Percentiles rank a stretch among this genome's conserved stretches.
Conservation (phyloP, 2,113 vertebrate genomes). For the Aldabrachelys gigantea region DNA sequence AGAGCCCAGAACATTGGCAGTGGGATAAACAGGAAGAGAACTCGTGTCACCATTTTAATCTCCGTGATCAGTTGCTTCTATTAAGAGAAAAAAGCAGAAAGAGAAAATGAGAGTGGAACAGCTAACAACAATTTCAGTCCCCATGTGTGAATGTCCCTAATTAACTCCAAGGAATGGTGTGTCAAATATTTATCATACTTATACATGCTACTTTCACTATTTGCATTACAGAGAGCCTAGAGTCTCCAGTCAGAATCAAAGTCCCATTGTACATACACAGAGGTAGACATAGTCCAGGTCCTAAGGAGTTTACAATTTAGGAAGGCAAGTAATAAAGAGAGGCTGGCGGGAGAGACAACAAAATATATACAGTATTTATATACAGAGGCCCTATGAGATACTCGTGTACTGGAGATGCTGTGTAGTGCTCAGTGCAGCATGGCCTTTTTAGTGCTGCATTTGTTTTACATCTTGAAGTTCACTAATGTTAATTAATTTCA, state of each 20-base stretch:
- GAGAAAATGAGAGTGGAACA: background rate
- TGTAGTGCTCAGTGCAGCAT: background rate
- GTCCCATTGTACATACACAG: conserved; percentile 10
- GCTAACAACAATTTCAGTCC: background rate
- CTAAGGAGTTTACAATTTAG: background rate
- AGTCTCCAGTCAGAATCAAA: conserved; percentile 48
- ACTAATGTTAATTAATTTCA: background rate
- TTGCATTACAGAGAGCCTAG: conserved; percentile 1
- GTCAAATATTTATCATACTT: background rate
- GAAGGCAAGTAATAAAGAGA: background rate
- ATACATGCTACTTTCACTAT: background rate
- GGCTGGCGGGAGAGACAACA: background rate
- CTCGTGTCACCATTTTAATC: conserved; percentile 91
- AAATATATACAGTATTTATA: background rate
- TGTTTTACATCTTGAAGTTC: background rate
- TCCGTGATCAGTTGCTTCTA: conserved; percentile 92
- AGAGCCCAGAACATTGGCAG: conserved; percentile 99
- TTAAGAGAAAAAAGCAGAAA: conserved; percentile 38
- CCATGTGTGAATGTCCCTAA: background rate
- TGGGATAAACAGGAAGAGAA: conserved; percentile 93
- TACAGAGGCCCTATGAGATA: background rate
- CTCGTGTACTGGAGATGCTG: background rate
- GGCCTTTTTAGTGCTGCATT: background rate
- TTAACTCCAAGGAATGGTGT: background rate
- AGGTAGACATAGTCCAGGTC: background rate